Conservation (phyloP, 2,797 vertebrate genomes). For the Sebastes oblongus region DNA sequence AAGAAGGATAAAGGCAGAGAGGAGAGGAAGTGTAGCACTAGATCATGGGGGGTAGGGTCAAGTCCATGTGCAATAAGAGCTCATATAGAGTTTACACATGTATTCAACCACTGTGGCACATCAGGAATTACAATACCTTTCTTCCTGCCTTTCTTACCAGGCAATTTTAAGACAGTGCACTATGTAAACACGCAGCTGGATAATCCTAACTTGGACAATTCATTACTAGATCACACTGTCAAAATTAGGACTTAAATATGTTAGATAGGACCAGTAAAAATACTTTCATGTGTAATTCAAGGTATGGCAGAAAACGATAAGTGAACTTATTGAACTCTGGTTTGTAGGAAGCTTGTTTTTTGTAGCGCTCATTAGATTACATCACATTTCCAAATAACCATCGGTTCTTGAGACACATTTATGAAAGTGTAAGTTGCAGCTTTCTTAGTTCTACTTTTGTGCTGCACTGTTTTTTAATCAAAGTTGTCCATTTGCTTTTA, state of each 20-base stretch:
- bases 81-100: conserved; percentile 1
- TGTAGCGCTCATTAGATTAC: background rate
- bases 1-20: conserved; percentile 10
- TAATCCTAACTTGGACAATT: background rate
- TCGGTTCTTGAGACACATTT: background rate
- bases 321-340: background rate
- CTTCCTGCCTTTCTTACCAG: background rate
- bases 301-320: background rate
- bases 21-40: conserved; percentile 6
- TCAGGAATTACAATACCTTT: background rate
- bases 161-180: background rate
- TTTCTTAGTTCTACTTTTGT: background rate
- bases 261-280: background rate
- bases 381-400: background rate
- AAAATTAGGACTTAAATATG: background rate
- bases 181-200: background rate
- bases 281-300: background rate
- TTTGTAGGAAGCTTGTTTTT: background rate
- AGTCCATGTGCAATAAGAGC: conserved; percentile 22
- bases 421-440: background rate
- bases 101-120: background rate
- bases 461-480: background rate
- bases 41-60: conserved; percentile 2
- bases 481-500: background rate
- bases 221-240: background rate